Percentiles rank a stretch among this genome's conserved stretches.
Evolutionary conservation across 1,140 invertebrate species (phyloP).

Genomic region (Anthonomus grandis): DNA sequence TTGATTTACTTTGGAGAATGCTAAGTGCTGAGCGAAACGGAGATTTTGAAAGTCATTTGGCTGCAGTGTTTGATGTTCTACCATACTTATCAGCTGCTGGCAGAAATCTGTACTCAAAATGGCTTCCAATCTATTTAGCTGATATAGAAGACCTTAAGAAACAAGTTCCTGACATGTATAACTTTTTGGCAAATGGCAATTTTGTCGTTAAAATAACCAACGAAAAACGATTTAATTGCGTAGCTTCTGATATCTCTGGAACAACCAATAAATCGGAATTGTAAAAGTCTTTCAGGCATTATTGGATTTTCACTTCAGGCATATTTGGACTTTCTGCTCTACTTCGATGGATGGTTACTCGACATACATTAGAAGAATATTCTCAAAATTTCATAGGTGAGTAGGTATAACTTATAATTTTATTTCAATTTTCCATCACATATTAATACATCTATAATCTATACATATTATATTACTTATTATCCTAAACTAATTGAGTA

Average conservation of each 20-base stretch:
- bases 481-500: no score
- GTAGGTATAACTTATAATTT: not conserved
- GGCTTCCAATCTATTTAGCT: not conserved
- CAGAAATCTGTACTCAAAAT: not conserved
- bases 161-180: conserved; percentile 5
- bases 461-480: no score
- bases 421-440: not conserved
- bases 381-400: not conserved
- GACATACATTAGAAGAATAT: not conserved
- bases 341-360: not conserved
- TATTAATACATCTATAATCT: not conserved
- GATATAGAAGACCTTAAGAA: conserved; percentile 5
- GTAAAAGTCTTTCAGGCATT: not conserved
- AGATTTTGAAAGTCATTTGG: conserved; percentile 14
- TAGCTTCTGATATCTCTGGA: not conserved
- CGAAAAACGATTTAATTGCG: conserved; percentile 14
- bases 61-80: conserved; percentile 8
- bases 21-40: conserved; percentile 9
- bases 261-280: not conserved
- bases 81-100: conserved; percentile 8
- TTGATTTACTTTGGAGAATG: conserved; percentile 2
- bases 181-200: conserved; percentile 10
- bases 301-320: not conserved
- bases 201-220: conserved; percentile 16
- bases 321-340: no score